Base-by-base conservation (phyloP, 2,113 vertebrate genomes). In the Lota lota region DNA sequence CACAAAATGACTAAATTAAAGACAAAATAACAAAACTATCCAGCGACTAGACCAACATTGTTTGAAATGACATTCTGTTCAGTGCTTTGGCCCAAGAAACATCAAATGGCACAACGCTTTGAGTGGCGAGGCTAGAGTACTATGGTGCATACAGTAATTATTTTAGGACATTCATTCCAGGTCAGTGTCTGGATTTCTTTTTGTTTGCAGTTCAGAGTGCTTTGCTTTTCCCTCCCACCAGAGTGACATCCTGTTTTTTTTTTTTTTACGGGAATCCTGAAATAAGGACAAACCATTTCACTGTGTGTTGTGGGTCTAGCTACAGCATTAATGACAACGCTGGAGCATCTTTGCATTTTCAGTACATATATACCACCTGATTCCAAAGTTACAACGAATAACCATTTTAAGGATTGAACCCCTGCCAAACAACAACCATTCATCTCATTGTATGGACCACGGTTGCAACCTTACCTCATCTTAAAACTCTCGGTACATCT, bases 381-480 rank as follows among this genome's bases (percentile, higher is more conserved):
- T 22, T 69, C 72, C 72, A 68, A 69, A 79, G 81, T 70, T 66
- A 81, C 63, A 85, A 73, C 69, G 61, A 82, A 76, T 74, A 79
- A 79, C 80, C 64, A 78, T 68, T 78, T 67, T 71, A 73, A 78
- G 75, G 71, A 12, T 47, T 47, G 40, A 10, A 47, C 40, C 40
- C 12, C 40, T 11, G 40, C 40, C 40, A 47, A 33, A 66, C 82
- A 87, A 84, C 82, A 83, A 70, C 28, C 28, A 33, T 33, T 33
- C 28, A 33, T 33, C 28, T 33, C 28, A 33, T 6, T 33, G 28
- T 33, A 36, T 72, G 79, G 28, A 33, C 28, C 28, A 33, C 28
- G 28, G 28, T 33, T 33, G 28, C 28, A 6, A 33, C 28, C 28
- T 33, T 33, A 33, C 28, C 28, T 33, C 28, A 33, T 33, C 28